Base-by-base conservation (phyloP, 1,140 invertebrate species). In the Drosophila burlai region DNA sequence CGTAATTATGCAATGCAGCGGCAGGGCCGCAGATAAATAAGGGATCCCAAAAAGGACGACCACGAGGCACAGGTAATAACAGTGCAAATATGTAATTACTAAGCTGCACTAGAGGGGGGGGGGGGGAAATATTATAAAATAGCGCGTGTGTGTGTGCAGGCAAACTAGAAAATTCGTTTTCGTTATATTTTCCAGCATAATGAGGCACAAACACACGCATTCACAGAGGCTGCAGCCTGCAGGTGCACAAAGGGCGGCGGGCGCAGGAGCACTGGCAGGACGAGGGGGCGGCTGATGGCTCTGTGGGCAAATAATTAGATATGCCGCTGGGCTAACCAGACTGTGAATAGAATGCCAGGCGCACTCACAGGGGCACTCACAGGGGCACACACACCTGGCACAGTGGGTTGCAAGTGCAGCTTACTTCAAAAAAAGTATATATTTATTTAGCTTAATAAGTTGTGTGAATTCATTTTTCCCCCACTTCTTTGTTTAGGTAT, bases 321-420 rank as follows among this genome's bases (percentile, higher is more conserved):
- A 77, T 77, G 75, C 75, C 75, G 73, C 73, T 77, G 75, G 73
- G 75, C 74, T 77, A 61, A 77, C 63, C 74, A 77, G 75, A 77
- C 73, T 68, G 73, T 77, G 74, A 67, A 77, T 62, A 77, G 57
- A 76, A 77, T 68, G 74, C 61, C 61, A 76, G 54, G 52, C 45
- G 42, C 71, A 76, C 24, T 24, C 42, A 60, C 50, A 38, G 31
- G 1, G 31, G 10, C 52, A 16, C 52, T 50, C 11, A 31, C 43
- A 9, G 16, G 13, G 7, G 8, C 60, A 50, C 57, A 61, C 59
- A 40, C 47, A 54, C 40, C 16, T 9, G 46, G n/a, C 62, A 26
- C 65, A 43, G 38, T 43, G 40, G 40, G 2, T 0, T 18, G 1
- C 7, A 29, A 24, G 3, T n/a, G 8, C 3, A 15, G 45, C 21